phyloP scores from a whole-genome alignment of 2,888 invertebrate genomes.

The Chloroclystis v-ata region DNA sequence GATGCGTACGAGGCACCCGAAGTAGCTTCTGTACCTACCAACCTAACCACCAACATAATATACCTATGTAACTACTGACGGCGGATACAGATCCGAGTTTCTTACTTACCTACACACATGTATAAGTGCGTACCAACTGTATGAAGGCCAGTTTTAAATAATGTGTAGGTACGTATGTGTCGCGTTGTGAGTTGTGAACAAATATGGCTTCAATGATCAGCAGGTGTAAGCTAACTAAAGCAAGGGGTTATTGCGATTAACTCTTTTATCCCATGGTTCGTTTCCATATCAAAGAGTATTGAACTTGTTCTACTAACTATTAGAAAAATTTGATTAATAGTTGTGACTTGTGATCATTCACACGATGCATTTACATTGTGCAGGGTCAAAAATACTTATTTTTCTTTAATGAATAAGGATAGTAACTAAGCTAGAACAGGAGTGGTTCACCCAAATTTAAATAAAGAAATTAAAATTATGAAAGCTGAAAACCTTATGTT shows the following conservation, averaged over 20 bases:
- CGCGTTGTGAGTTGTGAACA: constrained; percentile 60
- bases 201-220: constrained; percentile 77
- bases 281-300: constrained; percentile 78
- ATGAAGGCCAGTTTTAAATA: constrained; percentile 72
- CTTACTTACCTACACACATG: constrained; percentile 73
- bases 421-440: too few species aligned
- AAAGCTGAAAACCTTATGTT: too few species aligned
- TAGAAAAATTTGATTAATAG: constrained; percentile 61
- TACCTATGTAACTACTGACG: constrained; percentile 52
- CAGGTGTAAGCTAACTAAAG: constrained; percentile 76
- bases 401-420: too few species aligned
- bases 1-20: constrained; percentile 68
- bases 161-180: constrained; percentile 49
- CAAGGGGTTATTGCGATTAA: constrained; percentile 77
- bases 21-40: constrained; percentile 56
- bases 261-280: constrained; percentile 77
- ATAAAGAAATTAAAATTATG: too few species aligned
- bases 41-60: constrained; percentile 69
- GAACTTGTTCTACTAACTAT: constrained; percentile 73
- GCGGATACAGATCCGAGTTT: constrained; percentile 76
- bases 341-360: constrained; percentile 53
- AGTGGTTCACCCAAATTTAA: too few species aligned
- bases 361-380: constrained; percentile 1
- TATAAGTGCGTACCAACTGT: constrained; percentile 43
- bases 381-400: too few species aligned